phyloP scores from a whole-genome alignment of 30 jellyfish, hydroid and myxozoan genomes.

The Mastigias papua region DNA sequence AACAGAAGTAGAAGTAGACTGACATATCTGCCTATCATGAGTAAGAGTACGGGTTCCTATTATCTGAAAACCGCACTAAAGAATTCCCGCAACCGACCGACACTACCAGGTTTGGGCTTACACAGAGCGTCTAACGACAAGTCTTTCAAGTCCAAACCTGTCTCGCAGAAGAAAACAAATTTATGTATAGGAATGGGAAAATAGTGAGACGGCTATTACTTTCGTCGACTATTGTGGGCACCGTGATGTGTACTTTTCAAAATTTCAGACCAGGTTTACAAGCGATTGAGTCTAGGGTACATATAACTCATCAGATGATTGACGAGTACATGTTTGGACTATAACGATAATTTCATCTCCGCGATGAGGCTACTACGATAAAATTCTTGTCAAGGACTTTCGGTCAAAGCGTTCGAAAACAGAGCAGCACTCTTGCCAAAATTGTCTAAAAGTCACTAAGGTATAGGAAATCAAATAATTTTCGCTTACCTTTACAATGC shows the following conservation, averaged over 20 bases:
- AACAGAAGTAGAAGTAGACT: no score
- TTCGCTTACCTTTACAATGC: constrained; percentile 73
- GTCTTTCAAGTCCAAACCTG: background rate
- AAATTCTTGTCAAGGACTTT: no score
- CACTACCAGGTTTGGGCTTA: background rate
- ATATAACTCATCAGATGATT: background rate
- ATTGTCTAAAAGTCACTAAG: no score
- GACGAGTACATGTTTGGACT: no score
- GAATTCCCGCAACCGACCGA: background rate
- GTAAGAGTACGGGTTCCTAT: background rate
- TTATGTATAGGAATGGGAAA: background rate
- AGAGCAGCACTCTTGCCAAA: no score
- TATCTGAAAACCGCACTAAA: constrained; percentile 29
- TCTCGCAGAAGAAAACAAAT: background rate
- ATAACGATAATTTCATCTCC: no score
- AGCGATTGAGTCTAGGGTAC: background rate
- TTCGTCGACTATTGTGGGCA: background rate
- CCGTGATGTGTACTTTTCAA: background rate
- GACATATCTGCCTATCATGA: background rate
- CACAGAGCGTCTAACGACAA: background rate
- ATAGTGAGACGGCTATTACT: background rate
- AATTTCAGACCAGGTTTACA: background rate
- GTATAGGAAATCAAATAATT: no score
- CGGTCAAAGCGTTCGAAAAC: no score
- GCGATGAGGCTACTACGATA: no score